Evolutionary conservation across 2,888 invertebrate species (phyloP).

Genomic region (Drosophila eohydei): DNA sequence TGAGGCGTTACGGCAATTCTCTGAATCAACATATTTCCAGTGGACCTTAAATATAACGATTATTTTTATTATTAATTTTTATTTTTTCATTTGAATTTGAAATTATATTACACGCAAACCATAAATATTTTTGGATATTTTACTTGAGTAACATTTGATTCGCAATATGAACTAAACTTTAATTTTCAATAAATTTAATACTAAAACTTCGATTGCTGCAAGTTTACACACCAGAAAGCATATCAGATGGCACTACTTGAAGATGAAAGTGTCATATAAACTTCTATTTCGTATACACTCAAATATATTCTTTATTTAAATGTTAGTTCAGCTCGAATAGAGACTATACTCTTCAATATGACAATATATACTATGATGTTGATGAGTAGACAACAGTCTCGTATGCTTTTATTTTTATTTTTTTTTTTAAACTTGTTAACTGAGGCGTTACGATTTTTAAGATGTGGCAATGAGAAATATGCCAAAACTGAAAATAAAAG

Average conservation of each 20-base stretch:
- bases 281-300: neutral
- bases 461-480: conserved; percentile 14
- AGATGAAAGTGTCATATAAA: neutral
- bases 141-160: too few species aligned
- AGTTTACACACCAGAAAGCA: neutral
- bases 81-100: too few species aligned
- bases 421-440: conserved; percentile 50
- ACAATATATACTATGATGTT: neutral
- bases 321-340: neutral
- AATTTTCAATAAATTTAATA: too few species aligned
- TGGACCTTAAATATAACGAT: too few species aligned
- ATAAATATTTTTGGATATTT: too few species aligned
- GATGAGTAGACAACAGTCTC: neutral
- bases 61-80: neutral
- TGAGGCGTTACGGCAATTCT: neutral
- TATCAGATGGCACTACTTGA: neutral
- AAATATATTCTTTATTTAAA: neutral
- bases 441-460: conserved; percentile 57
- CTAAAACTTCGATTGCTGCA: neutral
- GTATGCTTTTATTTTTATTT: neutral
- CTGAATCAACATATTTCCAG: neutral
- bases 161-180: too few species aligned
- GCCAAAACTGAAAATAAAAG: conserved; percentile 20
- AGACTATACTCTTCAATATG: too few species aligned
- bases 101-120: too few species aligned